phyloP scores from a whole-genome alignment of 2,797 vertebrate genomes.

The Morelia viridis region DNA sequence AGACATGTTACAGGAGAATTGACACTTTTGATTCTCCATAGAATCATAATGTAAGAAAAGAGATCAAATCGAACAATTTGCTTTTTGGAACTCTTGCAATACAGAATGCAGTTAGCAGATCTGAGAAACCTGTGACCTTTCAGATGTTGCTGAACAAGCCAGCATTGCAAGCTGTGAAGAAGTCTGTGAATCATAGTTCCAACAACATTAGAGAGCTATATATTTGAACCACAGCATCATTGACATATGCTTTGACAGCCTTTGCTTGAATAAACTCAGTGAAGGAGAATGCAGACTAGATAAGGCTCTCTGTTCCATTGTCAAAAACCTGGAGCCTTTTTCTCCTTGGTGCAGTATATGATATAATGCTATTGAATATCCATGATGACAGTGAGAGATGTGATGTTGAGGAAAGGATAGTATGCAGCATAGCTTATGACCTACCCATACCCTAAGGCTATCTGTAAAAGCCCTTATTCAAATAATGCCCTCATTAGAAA shows the following conservation, averaged over 20 bases:
- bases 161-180: too few species aligned
- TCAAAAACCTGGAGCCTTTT: not conserved
- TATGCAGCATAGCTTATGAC: not conserved
- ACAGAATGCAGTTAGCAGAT: not conserved
- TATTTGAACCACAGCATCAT: too few species aligned
- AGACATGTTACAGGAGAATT: not conserved
- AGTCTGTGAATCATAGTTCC: too few species aligned
- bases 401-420: not conserved
- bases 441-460: not conserved
- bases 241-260: not conserved
- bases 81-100: not conserved
- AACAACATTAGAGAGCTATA: too few species aligned
- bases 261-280: not conserved
- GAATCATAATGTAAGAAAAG: not conserved
- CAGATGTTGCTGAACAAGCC: too few species aligned
- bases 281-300: not conserved
- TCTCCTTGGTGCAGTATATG: not conserved
- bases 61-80: not conserved
- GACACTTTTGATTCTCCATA: not conserved
- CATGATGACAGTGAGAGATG: too few species aligned
- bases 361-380: not conserved
- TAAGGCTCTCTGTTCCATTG: not conserved
- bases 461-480: too few species aligned
- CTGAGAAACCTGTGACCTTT: too few species aligned
- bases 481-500: too few species aligned